phyloP scores from a whole-genome alignment of 2,888 invertebrate species.

The Nemotelus pantherinus region DNA sequence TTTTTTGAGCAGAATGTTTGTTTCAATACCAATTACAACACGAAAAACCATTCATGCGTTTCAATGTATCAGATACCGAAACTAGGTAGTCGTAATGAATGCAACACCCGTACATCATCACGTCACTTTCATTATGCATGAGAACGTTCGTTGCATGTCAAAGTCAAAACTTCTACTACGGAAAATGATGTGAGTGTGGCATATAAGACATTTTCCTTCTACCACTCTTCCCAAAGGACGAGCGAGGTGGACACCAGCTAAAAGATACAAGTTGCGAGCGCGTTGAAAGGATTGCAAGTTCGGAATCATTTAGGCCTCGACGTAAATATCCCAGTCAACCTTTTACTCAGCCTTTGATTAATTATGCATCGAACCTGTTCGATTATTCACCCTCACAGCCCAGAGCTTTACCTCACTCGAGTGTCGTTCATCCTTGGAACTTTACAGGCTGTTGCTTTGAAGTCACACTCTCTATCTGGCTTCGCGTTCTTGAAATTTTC shows the following conservation, averaged over 20 bases:
- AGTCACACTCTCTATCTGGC: no score
- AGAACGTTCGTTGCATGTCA: slow-evolving; percentile 29
- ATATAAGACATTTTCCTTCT: background rate
- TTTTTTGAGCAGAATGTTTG: no score
- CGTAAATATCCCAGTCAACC: slow-evolving; percentile 32
- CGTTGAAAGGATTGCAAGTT: no score
- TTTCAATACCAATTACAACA: no score
- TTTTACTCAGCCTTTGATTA: slow-evolving; percentile 32
- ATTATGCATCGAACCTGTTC: slow-evolving; percentile 36
- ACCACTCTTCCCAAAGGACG: no score
- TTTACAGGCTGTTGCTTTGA: background rate
- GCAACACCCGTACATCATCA: slow-evolving; percentile 6
- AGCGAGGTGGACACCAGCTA: no score
- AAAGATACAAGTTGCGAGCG: no score
- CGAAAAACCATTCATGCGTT: no score
- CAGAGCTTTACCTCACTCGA: background rate
- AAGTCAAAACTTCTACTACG: slow-evolving; percentile 22
- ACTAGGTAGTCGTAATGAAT: background rate
- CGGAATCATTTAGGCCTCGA: background rate
- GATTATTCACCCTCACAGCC: slow-evolving; percentile 40
- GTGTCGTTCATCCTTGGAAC: background rate
- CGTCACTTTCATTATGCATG: slow-evolving; percentile 28
- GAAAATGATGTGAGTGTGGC: background rate
- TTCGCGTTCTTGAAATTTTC: no score
- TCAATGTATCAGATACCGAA: no score